Conservation (phyloP, 1,140 invertebrate species). For the Aleiodes sp. region DNA sequence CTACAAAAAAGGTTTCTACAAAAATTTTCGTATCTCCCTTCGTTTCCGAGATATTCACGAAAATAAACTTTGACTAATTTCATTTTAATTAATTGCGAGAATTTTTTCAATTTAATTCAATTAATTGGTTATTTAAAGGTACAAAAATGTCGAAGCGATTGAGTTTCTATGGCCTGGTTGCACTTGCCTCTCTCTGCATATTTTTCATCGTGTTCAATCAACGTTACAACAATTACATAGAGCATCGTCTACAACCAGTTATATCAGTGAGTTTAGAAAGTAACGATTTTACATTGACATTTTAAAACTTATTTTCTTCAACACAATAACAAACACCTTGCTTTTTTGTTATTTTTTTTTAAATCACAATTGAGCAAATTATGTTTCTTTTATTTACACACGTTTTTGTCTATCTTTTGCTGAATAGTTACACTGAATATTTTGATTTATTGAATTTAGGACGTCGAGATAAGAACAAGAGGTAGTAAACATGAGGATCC, state of each 20-base stretch:
- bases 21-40: too few relatives aligned
- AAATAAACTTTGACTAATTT: too few relatives aligned
- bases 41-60: too few relatives aligned
- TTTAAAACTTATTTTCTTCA: conserved; percentile 33
- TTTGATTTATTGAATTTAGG: conserved; percentile 45
- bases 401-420: not conserved
- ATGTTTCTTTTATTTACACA: too few relatives aligned
- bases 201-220: conserved; percentile 63
- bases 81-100: not conserved
- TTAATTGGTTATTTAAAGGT: conserved; percentile 31
- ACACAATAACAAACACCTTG: too few relatives aligned
- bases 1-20: too few relatives aligned
- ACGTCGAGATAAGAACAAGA: conserved; percentile 51
- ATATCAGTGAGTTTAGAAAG: conserved; percentile 57
- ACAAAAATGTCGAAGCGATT: conserved; percentile 57
- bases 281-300: conserved; percentile 41
- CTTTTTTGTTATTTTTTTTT: too few relatives aligned
- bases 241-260: conserved; percentile 58
- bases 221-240: conserved; percentile 59
- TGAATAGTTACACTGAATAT: not conserved
- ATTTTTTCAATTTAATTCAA: not conserved
- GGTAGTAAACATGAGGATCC: conserved; percentile 43
- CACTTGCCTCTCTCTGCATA: conserved; percentile 60
- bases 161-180: conserved; percentile 61
- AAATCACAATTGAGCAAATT: too few relatives aligned